Conservation (phyloP, 1,140 invertebrate genomes). For the Saccostrea echinata region DNA sequence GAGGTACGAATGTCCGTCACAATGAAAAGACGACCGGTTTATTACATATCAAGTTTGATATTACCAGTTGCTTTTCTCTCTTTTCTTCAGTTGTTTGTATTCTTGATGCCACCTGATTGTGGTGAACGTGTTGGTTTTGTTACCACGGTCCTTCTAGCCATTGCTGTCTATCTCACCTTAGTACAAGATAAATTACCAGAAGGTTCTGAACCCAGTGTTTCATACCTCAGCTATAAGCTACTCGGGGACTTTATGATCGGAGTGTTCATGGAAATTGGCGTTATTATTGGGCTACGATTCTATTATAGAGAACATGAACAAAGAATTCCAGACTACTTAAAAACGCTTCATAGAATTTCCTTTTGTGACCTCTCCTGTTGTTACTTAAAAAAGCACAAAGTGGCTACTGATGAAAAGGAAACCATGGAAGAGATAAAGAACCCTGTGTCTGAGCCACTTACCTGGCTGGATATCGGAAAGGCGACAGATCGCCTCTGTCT, state of each 20-base stretch:
- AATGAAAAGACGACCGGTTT: conserved; percentile 63
- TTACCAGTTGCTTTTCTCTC: conserved; percentile 83
- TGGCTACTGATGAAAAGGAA: background rate
- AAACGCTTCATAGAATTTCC: background rate
- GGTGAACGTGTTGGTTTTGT: conserved; percentile 83
- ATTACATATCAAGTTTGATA: conserved; percentile 82
- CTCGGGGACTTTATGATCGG: conserved; percentile 51
- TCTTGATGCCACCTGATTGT: conserved; percentile 82
- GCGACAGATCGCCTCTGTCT: conserved; percentile 39
- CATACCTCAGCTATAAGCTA: conserved; percentile 52
- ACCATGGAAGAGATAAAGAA: background rate
- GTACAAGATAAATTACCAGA: conserved; percentile 83
- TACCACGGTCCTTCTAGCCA: conserved; percentile 82
- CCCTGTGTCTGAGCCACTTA: background rate
- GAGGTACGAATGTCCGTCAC: background rate
- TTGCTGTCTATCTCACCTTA: conserved; percentile 82
- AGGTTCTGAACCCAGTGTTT: conserved; percentile 76
- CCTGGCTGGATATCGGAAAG: conserved; percentile 44
- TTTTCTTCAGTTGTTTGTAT: conserved; percentile 81
- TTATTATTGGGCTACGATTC: conserved; percentile 48
- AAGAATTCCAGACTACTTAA: background rate
- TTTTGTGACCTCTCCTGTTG: background rate
- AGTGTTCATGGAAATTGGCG: conserved; percentile 47
- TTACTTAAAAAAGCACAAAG: background rate
- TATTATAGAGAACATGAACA: conserved; percentile 23